Conservation (phyloP, 2,113 vertebrate species). For the Shinisaurus crocodilurus region DNA sequence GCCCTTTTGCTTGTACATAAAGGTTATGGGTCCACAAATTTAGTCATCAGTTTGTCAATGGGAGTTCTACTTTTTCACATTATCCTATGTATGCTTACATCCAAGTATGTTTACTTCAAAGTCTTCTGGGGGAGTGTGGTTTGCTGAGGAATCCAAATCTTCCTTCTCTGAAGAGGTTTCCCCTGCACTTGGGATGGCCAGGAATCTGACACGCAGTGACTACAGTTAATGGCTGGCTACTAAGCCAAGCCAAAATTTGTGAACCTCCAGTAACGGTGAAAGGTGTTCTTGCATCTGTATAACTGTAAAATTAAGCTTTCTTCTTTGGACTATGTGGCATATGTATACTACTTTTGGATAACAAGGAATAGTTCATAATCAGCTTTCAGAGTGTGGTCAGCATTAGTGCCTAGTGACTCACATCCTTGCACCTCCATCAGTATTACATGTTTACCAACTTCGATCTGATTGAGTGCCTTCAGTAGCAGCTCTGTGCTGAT, state of each 20-base stretch:
- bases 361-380: background rate
- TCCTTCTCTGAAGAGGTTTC: too few relatives aligned
- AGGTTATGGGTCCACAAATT: too few relatives aligned
- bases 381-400: background rate
- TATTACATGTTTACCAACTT: background rate
- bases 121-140: too few relatives aligned
- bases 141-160: too few relatives aligned
- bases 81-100: background rate
- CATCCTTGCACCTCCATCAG: too few relatives aligned
- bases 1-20: background rate
- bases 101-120: too few relatives aligned
- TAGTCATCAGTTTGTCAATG: background rate
- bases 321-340: background rate
- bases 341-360: background rate
- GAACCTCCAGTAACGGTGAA: background rate
- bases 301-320: background rate
- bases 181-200: too few relatives aligned
- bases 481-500: background rate
- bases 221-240: background rate
- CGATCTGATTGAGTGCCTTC: background rate
- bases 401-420: background rate
- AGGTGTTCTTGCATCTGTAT: background rate
- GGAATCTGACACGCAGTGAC: background rate
- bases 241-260: background rate
- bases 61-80: background rate